A percentile compares a stretch with the other conserved stretches of the same genome.
Conservation (phyloP, 2,888 invertebrate genomes). For the Mimumesa dahlbomi region DNA sequence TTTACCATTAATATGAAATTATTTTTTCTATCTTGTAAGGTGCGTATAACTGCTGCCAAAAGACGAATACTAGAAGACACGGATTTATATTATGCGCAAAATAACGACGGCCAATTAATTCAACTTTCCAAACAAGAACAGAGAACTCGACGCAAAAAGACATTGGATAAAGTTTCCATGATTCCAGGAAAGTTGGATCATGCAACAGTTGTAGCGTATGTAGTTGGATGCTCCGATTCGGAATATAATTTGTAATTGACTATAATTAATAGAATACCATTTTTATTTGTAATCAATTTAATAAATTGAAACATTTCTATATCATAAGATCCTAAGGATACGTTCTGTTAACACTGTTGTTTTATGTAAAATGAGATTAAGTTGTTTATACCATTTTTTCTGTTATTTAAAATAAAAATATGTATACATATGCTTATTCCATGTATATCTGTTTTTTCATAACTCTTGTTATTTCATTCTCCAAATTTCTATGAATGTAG, state of each 20-base stretch:
- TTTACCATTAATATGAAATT: too few species aligned
- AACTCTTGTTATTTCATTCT: constrained; percentile 12
- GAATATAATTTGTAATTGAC: constrained; percentile 52
- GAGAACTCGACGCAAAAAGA: constrained; percentile 85
- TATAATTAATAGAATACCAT: constrained; percentile 30
- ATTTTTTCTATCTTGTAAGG: constrained; percentile 59
- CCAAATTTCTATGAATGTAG: background rate
- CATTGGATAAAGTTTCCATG: constrained; percentile 88
- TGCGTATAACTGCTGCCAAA: constrained; percentile 88
- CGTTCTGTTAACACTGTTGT: constrained; percentile 23
- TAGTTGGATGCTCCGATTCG: constrained; percentile 82
- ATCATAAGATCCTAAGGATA: constrained; percentile 11
- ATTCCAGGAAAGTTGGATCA: constrained; percentile 95
- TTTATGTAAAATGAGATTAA: constrained; percentile 28
- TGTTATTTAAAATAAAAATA: constrained; percentile 48
- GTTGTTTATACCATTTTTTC: constrained; percentile 45
- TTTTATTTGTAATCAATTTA: constrained; percentile 51
- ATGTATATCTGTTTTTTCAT: too few species aligned
- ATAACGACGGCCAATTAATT: constrained; percentile 82
- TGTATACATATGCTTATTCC: constrained; percentile 19
- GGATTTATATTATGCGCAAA: constrained; percentile 86
- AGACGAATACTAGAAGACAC: constrained; percentile 91
- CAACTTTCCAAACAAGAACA: constrained; percentile 85
- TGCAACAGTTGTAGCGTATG: constrained; percentile 91
- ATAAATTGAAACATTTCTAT: constrained; percentile 45